Evolutionary conservation across 2,113 vertebrate species (phyloP).

Genomic region (Misgurnus mizolepis): DNA sequence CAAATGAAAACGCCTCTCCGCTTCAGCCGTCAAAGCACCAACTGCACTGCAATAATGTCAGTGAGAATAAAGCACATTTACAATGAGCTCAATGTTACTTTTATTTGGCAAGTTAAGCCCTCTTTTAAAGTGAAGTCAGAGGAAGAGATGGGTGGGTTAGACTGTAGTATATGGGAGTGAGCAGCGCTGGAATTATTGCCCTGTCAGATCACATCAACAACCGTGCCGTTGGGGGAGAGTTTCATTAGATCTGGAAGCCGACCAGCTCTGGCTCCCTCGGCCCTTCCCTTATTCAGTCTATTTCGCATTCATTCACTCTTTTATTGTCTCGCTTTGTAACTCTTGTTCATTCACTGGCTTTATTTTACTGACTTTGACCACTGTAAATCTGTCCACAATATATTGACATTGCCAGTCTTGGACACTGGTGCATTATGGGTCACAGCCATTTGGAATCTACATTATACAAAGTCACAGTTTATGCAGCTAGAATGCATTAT

Average conservation of each 20-base stretch:
- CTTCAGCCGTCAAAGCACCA: neutral
- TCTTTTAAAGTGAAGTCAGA: constrained; percentile 32
- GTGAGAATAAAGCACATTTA: constrained; percentile 31
- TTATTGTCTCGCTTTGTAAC: neutral
- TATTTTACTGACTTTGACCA: neutral
- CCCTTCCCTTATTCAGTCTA: constrained; percentile 11
- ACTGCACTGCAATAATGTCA: constrained; percentile 25
- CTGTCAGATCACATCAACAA: constrained; percentile 44
- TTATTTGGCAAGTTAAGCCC: constrained; percentile 36
- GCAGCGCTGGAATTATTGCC: constrained; percentile 41
- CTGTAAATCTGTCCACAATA: neutral
- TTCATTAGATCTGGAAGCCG: neutral
- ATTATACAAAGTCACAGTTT: constrained; percentile 14
- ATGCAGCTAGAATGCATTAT: too few species aligned
- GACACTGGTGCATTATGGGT: neutral
- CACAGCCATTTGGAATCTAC: neutral
- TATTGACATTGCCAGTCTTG: neutral
- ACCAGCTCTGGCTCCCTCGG: neutral
- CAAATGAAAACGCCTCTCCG: neutral
- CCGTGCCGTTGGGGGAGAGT: neutral
- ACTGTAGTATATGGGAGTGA: constrained; percentile 26
- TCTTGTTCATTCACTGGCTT: neutral
- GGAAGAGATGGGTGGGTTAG: constrained; percentile 9
- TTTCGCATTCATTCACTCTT: neutral
- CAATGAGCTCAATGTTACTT: constrained; percentile 28